These are phyloP conservation scores for Zele albiditarsus DNA, from an alignment of 2,888 invertebrate species.

Conservation along the genomic window DNA sequence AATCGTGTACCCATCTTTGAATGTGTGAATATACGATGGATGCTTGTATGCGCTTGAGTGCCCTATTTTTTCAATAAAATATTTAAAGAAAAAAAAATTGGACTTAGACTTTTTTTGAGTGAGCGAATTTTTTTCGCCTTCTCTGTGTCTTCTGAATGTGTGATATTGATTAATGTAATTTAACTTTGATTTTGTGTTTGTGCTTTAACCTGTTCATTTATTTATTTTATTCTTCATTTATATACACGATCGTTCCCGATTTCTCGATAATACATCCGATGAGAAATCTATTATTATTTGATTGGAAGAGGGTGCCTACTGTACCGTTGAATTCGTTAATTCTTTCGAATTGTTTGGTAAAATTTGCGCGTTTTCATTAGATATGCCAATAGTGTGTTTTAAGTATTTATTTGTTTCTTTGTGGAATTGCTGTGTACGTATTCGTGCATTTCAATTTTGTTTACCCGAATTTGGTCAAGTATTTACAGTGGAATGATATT, in stretches of 20 bases:
- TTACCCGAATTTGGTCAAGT: constrained; percentile 36
- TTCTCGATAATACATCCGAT: constrained; percentile 2
- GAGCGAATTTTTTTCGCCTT: constrained; percentile 15
- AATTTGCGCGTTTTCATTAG: constrained; percentile 39
- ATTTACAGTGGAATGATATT: constrained; percentile 49
- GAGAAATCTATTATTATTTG: neutral
- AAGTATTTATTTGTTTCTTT: constrained; percentile 25
- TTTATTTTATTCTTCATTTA: constrained; percentile 31
- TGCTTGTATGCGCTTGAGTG: neutral
- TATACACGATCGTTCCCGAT: constrained; percentile 43
- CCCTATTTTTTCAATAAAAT: neutral
- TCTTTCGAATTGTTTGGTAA: neutral
- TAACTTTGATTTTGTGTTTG: constrained; percentile 19
- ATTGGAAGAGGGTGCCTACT: neutral
- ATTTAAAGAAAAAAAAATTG: neutral
- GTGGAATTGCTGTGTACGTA: constrained; percentile 31
- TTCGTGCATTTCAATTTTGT: constrained; percentile 26
- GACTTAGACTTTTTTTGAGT: neutral
- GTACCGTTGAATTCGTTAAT: neutral
- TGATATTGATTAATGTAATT: constrained; percentile 24
- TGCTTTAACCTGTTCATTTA: neutral
- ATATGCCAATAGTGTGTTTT: constrained; percentile 44
- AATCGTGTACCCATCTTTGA: constrained; percentile 49
- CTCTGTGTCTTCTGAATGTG: constrained; percentile 17
- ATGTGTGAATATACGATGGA: constrained; percentile 15